These are phyloP conservation scores for Eueremaeus valkanovi DNA, from an alignment of 2,888 invertebrate genomes.

Conservation along the genomic window DNA sequence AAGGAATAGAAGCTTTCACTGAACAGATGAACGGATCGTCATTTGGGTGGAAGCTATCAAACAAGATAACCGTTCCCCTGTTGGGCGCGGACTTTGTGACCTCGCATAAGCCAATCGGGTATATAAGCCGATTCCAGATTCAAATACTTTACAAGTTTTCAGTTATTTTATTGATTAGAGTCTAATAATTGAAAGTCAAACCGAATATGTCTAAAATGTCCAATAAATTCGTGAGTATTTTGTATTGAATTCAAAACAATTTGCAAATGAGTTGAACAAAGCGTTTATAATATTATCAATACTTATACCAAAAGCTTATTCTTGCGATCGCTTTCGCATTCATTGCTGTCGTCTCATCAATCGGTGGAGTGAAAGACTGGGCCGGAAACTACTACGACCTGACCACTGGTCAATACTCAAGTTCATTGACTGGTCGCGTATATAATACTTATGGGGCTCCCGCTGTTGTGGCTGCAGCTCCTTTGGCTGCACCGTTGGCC, in stretches of 20 bases:
- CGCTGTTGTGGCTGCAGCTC: constrained; percentile 12
- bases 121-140: constrained; percentile 24
- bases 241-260: neutral
- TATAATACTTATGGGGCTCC: constrained; percentile 43
- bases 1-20: neutral
- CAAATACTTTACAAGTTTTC: constrained; percentile 7
- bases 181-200: neutral
- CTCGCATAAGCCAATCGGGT: neutral
- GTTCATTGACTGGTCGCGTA: constrained; percentile 46
- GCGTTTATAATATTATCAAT: neutral
- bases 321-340: constrained; percentile 39
- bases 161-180: neutral
- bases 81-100: constrained; percentile 17
- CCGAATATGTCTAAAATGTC: constrained; percentile 20
- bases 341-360: constrained; percentile 41
- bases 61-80: neutral
- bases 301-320: constrained; percentile 7
- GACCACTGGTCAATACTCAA: constrained; percentile 46
- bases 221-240: constrained; percentile 36
- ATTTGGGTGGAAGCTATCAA: constrained; percentile 11
- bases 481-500: neutral
- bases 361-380: constrained; percentile 44
- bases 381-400: constrained; percentile 46
- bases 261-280: no score
- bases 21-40: neutral